These are phyloP conservation scores for Eremobia ochroleuca DNA, from an alignment of 2,888 invertebrate species.

Conservation along the genomic window DNA sequence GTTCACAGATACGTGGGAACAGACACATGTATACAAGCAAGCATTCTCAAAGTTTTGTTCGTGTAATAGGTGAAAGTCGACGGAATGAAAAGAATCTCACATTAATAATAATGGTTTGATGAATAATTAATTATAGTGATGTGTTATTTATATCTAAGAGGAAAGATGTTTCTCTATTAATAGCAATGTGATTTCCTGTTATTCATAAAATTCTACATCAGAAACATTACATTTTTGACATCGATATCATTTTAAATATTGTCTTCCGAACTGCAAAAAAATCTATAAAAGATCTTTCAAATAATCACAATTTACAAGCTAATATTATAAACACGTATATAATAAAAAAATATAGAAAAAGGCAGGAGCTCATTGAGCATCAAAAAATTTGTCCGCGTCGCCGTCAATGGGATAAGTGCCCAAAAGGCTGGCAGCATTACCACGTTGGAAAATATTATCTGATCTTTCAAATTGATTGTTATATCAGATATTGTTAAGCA, in stretches of 20 bases:
- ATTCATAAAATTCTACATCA: neutral
- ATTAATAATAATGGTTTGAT: slow-evolving; percentile 41
- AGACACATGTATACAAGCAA: slow-evolving; percentile 20
- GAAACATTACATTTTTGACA: too few relatives aligned
- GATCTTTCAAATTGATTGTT: neutral
- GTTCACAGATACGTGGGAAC: slow-evolving; percentile 55
- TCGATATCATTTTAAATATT: neutral
- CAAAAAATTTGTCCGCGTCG: too few relatives aligned
- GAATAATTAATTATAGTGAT: slow-evolving; percentile 56
- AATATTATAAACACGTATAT: too few relatives aligned
- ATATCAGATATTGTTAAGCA: neutral
- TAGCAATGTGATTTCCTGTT: neutral
- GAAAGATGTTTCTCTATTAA: slow-evolving; percentile 19
- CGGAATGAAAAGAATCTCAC: slow-evolving; percentile 53
- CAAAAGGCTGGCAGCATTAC: too few relatives aligned
- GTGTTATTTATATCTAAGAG: slow-evolving; percentile 15
- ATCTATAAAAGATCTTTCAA: too few relatives aligned
- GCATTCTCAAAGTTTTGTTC: slow-evolving; percentile 41
- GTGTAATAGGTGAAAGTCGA: slow-evolving; percentile 58
- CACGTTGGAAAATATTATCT: too few relatives aligned
- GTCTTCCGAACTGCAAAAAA: neutral
- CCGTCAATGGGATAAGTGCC: too few relatives aligned
- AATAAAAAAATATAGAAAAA: too few relatives aligned
- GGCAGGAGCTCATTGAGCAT: too few relatives aligned
- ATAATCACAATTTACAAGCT: too few relatives aligned